These are phyloP conservation scores for Lasaia peninsularis DNA, from an alignment of 1,140 invertebrate genomes.

Conservation along the genomic window DNA sequence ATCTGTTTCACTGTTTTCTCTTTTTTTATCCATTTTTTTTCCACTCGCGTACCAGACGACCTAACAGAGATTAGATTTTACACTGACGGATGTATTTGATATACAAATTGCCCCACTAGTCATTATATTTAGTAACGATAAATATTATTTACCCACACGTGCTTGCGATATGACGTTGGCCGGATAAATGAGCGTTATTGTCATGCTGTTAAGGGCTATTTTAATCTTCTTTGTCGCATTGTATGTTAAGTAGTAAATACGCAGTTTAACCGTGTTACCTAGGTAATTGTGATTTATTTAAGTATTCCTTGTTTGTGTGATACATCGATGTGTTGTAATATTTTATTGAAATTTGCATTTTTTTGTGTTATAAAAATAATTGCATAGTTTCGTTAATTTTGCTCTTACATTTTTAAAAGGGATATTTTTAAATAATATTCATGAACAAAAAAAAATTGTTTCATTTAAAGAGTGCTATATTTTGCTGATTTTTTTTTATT, in stretches of 20 bases:
- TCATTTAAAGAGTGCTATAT: too few species aligned
- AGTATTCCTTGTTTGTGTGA: too few species aligned
- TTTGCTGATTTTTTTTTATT: too few species aligned
- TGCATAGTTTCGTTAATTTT: too few species aligned
- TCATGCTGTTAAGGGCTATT: not conserved
- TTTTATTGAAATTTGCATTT: too few species aligned
- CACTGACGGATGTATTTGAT: slow-evolving; percentile 20
- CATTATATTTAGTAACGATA: slow-evolving; percentile 14
- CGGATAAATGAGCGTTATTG: not conserved
- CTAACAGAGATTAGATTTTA: slow-evolving; percentile 11
- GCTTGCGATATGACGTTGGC: not conserved
- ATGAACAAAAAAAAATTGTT: too few species aligned
- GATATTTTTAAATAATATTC: too few species aligned
- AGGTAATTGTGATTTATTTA: not conserved
- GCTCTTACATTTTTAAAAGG: too few species aligned
- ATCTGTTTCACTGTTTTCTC: slow-evolving; percentile 14
- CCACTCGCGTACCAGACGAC: slow-evolving; percentile 9
- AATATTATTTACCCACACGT: slow-evolving; percentile 15
- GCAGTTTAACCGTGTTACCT: not conserved
- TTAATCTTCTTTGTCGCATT: not conserved
- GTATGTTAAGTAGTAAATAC: not conserved
- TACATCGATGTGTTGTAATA: too few species aligned
- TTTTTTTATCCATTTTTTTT: slow-evolving; percentile 18
- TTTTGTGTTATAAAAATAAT: too few species aligned
- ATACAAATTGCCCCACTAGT: slow-evolving; percentile 4